A percentile compares a stretch with the other conserved stretches of the same genome.
phyloP scores from a whole-genome alignment of 2,113 vertebrate species.

The Ovis aries region DNA sequence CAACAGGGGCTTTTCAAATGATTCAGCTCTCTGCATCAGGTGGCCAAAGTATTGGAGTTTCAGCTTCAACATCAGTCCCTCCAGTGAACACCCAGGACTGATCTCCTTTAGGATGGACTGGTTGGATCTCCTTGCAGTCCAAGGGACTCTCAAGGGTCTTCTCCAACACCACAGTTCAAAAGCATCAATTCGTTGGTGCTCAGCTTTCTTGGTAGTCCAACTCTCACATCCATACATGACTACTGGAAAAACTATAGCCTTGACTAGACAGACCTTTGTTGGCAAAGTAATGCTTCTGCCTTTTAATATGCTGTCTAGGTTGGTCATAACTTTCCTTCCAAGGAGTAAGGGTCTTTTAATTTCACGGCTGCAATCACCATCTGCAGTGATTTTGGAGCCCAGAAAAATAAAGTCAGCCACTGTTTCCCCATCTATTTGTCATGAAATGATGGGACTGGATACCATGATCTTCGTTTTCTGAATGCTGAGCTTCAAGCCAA shows the following conservation, averaged over 20 bases:
- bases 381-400: background rate
- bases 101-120: background rate
- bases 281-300: background rate
- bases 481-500: background rate
- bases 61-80: background rate
- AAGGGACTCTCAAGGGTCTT: background rate
- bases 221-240: background rate
- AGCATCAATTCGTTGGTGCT: accelerated
- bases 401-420: background rate
- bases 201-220: background rate
- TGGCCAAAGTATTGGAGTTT: background rate
- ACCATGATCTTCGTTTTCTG: background rate
- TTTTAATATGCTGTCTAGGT: background rate
- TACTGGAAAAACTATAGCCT: background rate
- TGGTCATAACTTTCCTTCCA: background rate
- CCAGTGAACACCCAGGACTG: background rate
- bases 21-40: background rate
- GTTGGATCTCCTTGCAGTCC: background rate
- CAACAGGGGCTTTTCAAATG: background rate
- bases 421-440: background rate
- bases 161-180: background rate
- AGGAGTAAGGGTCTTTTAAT: background rate
- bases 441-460: background rate
- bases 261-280: background rate
- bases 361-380: background rate